Evolutionary conservation across 1,140 invertebrate species (phyloP), one percentile per base, ranked within the genome.

Genomic region (Hydropsyche tenuis): DNA sequence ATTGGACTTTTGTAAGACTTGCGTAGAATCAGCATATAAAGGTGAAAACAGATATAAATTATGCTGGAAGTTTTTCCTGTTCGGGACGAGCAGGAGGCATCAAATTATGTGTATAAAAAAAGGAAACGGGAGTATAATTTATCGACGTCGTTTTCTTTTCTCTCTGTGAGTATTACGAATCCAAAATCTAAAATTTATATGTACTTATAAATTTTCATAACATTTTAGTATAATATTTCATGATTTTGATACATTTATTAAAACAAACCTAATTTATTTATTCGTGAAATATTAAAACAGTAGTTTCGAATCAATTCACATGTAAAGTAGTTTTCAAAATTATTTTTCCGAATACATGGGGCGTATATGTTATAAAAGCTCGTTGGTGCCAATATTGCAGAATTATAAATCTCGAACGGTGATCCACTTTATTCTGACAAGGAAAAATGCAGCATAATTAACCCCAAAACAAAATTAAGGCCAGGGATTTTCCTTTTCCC

Each of bases 391-490:
- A 37, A 37, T 37, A 37, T 37, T 37, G 30, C 30, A 48, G 16
- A 48, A 48, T 7, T 48, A 48, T 48, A 48, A 48, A 48, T 48
- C 45, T 48, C 16, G 16, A 48, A 48, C 45, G 45, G 11, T 16
- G 45, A 16, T 48, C 45, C 12, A 48, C 16, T 48, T 48, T 48
- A 12, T 48, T 16, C 45, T 14, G 45, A 48, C 12, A 48, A 48
- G 45, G 27, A 64, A 64, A 64, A 42, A 16, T 42, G 62, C 23
- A 64, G 62, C 18, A 64, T 27, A 42, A 64, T 64, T 64, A 64
- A 64, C 62, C 62, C 62, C 25, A 14, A 22, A 64, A 23, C 16
- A 42, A 64, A 64, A 64, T 64, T 64, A 64, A 64, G 27, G 62
- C 62, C 62, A 14, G 14, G 45, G 20, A 22, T 60, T 60, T 60